A percentile compares a stretch with the other conserved stretches of the same genome.
phyloP scores from a whole-genome alignment of 2,888 invertebrate genomes.

The Thumatha senex region DNA sequence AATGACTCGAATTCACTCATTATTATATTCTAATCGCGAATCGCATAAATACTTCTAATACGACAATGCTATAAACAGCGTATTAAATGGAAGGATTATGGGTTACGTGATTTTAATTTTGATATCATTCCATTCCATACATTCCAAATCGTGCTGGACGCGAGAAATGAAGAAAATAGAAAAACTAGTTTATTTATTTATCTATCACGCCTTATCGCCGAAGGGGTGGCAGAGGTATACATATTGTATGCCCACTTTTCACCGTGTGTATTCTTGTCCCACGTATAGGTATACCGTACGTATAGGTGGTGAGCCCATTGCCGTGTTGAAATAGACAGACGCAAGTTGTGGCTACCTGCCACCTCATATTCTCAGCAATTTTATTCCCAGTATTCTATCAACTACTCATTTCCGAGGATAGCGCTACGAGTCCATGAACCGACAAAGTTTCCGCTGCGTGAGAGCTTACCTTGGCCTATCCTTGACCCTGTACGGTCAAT shows the following conservation, averaged over 20 bases:
- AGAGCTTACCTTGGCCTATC: conserved; percentile 6
- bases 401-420: neutral
- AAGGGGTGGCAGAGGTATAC: too few relatives aligned
- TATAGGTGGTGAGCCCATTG: too few relatives aligned
- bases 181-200: too few relatives aligned
- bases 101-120: neutral
- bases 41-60: conserved; percentile 4
- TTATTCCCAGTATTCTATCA: neutral
- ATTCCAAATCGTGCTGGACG: too few relatives aligned
- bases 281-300: too few relatives aligned
- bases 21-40: conserved; percentile 8
- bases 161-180: too few relatives aligned
- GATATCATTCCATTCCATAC: neutral
- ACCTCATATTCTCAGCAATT: neutral
- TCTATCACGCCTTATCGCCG: too few relatives aligned
- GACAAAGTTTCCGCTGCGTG: conserved; percentile 4
- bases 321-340: too few relatives aligned
- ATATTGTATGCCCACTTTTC: too few relatives aligned
- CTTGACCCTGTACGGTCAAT: conserved; percentile 18
- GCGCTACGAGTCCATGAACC: conserved; percentile 4
- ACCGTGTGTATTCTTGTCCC: too few relatives aligned
- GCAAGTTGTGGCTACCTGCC: too few relatives aligned
- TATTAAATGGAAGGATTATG: neutral
- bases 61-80: neutral
- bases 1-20: conserved; percentile 5